Conservation (phyloP, 2,888 invertebrate genomes). For the Hypselothyrea guttata region DNA sequence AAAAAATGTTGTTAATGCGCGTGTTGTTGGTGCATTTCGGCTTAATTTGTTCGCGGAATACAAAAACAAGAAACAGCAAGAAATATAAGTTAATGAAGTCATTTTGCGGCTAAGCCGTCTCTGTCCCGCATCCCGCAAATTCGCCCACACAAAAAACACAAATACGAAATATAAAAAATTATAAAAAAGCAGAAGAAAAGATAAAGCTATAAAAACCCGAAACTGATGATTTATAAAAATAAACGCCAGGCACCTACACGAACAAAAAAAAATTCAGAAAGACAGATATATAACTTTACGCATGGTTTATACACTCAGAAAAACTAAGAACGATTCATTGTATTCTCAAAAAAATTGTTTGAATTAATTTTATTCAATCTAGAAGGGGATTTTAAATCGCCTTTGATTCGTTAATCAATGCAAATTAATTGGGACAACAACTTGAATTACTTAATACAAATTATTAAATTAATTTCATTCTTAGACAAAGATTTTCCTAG, state of each 20-base stretch:
- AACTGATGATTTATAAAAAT: constrained; percentile 61
- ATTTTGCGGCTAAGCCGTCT: constrained; percentile 65
- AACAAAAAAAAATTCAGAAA: constrained; percentile 5
- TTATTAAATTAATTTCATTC: too few species aligned
- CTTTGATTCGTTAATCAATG: too few species aligned
- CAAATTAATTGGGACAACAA: too few species aligned
- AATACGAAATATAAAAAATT: constrained; percentile 7
- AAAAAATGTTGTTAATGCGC: constrained; percentile 47
- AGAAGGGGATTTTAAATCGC: too few species aligned
- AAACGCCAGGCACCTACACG: constrained; percentile 53
- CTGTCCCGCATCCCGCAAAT: constrained; percentile 11
- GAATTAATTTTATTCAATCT: too few species aligned
- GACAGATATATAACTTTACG: background rate
- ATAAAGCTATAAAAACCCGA: constrained; percentile 37
- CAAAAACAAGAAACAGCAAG: constrained; percentile 29
- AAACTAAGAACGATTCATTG: too few species aligned
- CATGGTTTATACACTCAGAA: background rate
- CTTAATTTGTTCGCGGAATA: constrained; percentile 72
- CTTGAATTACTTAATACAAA: too few species aligned
- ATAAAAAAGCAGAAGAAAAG: constrained; percentile 23
- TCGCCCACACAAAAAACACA: constrained; percentile 45
- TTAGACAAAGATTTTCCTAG: too few species aligned
- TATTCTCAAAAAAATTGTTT: too few species aligned
- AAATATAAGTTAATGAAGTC: constrained; percentile 73
- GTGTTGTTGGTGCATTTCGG: constrained; percentile 55